Evolutionary conservation across 2,113 vertebrate species (phyloP).

Genomic region (Capricornis sumatraensis): DNA sequence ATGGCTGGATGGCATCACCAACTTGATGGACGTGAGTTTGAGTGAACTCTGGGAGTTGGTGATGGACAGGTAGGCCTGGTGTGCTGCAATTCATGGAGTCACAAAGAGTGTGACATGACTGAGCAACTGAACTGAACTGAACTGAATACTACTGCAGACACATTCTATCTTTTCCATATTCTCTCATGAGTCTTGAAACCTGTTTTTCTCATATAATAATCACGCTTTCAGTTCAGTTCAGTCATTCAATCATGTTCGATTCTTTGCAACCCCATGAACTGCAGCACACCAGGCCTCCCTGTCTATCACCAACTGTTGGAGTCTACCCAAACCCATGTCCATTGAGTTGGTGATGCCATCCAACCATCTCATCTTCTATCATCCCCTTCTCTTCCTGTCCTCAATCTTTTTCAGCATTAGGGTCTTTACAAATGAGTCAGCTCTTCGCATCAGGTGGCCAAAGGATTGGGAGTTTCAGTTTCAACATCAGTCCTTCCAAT

Average conservation of each 20-base stretch:
- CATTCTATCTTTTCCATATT: neutral
- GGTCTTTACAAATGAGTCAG: neutral
- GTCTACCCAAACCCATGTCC: neutral
- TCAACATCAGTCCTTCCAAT: neutral
- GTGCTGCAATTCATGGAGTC: too few relatives aligned
- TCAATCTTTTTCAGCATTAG: neutral
- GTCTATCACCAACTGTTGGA: neutral
- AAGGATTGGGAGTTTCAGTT: neutral
- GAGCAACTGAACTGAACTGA: too few relatives aligned
- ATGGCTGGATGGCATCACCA: too few relatives aligned
- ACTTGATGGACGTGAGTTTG: too few relatives aligned
- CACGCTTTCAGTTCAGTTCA: neutral
- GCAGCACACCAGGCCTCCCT: neutral
- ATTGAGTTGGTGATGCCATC: neutral
- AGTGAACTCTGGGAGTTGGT: too few relatives aligned
- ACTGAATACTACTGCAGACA: neutral
- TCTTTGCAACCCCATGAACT: neutral
- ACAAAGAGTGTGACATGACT: too few relatives aligned
- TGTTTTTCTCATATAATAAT: neutral
- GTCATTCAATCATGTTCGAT: fast-evolving
- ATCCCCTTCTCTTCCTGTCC: neutral
- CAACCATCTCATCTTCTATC: neutral
- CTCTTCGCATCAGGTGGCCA: neutral
- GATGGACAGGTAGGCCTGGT: too few relatives aligned
- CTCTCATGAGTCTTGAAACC: neutral